phyloP scores from a whole-genome alignment of 2,888 invertebrate genomes.

The Augochlorella aurata region DNA sequence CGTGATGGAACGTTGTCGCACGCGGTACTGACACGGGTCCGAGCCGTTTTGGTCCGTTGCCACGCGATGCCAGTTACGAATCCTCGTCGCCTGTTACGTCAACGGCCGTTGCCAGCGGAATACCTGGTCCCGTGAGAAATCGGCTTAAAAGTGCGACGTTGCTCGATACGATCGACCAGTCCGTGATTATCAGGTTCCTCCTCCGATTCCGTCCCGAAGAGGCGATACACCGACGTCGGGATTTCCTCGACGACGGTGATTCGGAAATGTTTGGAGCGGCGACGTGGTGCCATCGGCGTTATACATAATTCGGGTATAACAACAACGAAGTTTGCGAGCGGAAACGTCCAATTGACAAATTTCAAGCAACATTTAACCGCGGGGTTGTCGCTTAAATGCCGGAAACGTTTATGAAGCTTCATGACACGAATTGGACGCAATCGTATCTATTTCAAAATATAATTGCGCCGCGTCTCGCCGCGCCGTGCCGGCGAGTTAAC shows the following conservation, averaged over 20 bases:
- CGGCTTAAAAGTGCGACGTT: conserved; percentile 49
- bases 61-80: conserved; percentile 39
- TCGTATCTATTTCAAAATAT: conserved; percentile 6
- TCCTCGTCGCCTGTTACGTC: conserved; percentile 36
- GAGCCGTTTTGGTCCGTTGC: conserved; percentile 25
- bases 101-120: conserved; percentile 24
- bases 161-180: conserved; percentile 21
- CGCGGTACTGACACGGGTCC: conserved; percentile 35
- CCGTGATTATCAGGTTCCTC: conserved; percentile 27
- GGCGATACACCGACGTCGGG: neutral
- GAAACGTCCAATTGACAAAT: neutral
- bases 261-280: neutral
- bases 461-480: neutral
- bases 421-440: neutral
- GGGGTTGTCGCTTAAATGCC: neutral
- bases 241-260: neutral
- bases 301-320: neutral
- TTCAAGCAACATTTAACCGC: neutral
- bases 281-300: neutral
- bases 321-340: neutral
- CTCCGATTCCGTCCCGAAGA: neutral
- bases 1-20: conserved; percentile 44
- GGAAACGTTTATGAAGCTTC: neutral
- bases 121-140: conserved; percentile 48
- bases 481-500: neutral